phyloP scores from a whole-genome alignment of 2,113 vertebrate genomes.

The Oxyruncus cristatus region DNA sequence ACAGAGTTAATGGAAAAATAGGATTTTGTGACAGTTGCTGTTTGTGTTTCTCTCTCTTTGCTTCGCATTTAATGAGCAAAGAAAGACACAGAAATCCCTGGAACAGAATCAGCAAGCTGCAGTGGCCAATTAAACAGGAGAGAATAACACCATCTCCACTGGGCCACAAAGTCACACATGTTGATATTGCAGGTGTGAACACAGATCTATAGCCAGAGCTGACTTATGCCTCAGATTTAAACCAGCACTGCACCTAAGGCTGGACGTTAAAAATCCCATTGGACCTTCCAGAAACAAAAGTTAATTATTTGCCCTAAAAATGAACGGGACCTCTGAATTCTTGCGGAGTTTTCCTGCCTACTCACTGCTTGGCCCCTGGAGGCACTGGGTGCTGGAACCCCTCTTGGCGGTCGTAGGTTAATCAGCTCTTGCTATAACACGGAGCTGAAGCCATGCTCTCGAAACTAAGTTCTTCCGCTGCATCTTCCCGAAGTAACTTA shows the following conservation, averaged over 20 bases:
- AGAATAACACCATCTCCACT: not conserved
- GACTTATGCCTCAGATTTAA: not conserved
- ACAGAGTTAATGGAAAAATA: not conserved
- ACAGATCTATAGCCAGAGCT: not conserved
- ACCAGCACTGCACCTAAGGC: not conserved
- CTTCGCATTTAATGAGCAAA: not conserved
- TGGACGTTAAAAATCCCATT: not conserved
- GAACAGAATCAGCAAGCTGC: not conserved
- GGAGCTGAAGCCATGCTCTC: not conserved
- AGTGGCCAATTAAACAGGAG: not conserved
- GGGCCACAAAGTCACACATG: not conserved
- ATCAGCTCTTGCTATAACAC: not conserved
- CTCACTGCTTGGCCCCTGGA: not conserved
- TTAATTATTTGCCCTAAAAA: not conserved
- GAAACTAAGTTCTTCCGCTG: not conserved
- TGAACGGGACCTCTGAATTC: not conserved
- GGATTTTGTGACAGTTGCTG: not conserved
- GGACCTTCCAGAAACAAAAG: not conserved
- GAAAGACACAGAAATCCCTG: not conserved
- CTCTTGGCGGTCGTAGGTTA: accelerated
- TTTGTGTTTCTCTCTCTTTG: slow-evolving; percentile 1
- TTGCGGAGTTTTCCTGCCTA: not conserved
- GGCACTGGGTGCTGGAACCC: accelerated
- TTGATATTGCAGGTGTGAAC: not conserved
- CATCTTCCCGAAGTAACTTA: not conserved